A percentile compares a stretch with the other conserved stretches of the same genome.
Conservation (phyloP, 2,113 vertebrate species). For the Barnardius zonarius region DNA sequence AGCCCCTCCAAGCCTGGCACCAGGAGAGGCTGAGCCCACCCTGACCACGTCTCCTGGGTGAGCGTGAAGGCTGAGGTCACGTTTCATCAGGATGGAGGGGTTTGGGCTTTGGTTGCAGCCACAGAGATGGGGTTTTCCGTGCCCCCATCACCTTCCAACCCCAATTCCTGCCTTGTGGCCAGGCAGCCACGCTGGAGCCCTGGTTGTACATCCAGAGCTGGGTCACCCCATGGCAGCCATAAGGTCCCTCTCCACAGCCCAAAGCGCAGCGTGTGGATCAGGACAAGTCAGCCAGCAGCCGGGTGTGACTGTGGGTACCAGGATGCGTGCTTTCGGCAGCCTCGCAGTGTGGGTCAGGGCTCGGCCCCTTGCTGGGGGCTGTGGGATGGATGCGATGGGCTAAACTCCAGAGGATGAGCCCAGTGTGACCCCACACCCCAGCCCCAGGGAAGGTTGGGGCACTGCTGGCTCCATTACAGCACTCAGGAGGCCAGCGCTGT, state of each 20-base stretch:
- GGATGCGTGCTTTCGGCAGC: neutral
- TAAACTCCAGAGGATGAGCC: neutral
- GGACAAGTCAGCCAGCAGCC: neutral
- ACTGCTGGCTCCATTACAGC: neutral
- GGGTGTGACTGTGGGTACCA: neutral
- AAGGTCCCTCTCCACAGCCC: neutral
- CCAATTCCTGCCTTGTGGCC: neutral
- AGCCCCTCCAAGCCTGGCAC: rapidly evolving
- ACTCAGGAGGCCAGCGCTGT: neutral
- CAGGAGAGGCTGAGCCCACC: neutral
- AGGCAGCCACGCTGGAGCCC: neutral
- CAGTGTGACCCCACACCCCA: neutral
- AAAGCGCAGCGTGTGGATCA: neutral
- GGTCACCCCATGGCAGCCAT: neutral
- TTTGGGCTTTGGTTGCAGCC: neutral
- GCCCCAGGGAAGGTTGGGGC: neutral
- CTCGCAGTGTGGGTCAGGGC: neutral
- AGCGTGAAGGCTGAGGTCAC: rapidly evolving
- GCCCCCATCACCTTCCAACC: neutral
- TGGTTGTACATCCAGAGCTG: neutral
- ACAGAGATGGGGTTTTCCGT: rapidly evolving
- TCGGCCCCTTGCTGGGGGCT: neutral
- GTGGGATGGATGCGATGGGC: neutral
- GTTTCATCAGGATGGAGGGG: rapidly evolving
- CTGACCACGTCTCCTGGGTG: rapidly evolving